Evolutionary conservation across 2,113 vertebrate species (phyloP).

Genomic region (Tragelaphus buxtoni): DNA sequence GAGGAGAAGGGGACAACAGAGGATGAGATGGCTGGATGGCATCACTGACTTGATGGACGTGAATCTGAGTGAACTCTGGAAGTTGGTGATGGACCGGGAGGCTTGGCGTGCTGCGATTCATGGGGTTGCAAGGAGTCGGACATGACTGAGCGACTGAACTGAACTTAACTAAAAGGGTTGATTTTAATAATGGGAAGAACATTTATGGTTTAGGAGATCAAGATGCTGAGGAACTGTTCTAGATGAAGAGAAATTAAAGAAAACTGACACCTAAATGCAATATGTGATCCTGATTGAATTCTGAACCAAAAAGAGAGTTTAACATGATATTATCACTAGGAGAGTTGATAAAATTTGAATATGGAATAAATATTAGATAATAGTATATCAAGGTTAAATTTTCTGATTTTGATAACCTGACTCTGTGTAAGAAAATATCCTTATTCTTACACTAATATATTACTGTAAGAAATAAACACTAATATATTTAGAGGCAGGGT

Average conservation of each 20-base stretch:
- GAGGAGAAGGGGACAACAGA: too few species aligned
- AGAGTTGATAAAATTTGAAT: neutral
- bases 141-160: too few species aligned
- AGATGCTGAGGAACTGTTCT: neutral
- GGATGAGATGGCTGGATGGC: too few species aligned
- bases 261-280: neutral
- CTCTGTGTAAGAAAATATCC: neutral
- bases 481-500: neutral
- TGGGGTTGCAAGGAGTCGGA: too few species aligned
- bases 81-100: too few species aligned
- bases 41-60: too few species aligned
- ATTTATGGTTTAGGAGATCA: neutral
- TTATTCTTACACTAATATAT: neutral
- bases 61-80: too few species aligned
- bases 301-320: neutral
- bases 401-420: neutral
- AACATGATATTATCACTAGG: neutral
- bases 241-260: neutral
- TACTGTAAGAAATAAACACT: neutral
- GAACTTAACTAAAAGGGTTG: neutral
- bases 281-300: neutral
- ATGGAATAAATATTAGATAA: neutral
- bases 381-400: neutral
- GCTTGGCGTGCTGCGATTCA: too few species aligned
- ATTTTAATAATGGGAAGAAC: neutral